These are phyloP conservation scores for Hippocampus mohnikei DNA, from an alignment of 2,113 vertebrate species.

Conservation along the genomic window DNA sequence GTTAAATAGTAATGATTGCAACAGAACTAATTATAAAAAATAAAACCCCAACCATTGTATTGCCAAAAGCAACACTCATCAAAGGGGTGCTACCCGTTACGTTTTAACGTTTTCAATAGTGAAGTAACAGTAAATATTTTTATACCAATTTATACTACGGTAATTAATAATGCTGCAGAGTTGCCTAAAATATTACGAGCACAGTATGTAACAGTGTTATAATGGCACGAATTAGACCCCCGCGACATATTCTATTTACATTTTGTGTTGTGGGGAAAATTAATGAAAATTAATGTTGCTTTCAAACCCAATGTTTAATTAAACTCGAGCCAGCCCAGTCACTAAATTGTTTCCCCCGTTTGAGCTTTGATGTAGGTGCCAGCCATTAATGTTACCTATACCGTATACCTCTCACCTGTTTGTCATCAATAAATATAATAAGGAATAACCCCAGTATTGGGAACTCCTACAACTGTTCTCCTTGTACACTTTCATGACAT, in stretches of 20 bases:
- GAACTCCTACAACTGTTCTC: neutral
- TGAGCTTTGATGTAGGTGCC: slow-evolving; percentile 10
- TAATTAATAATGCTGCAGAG: neutral
- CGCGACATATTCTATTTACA: neutral
- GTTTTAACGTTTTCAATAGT: neutral
- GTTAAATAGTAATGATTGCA: neutral
- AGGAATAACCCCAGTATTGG: slow-evolving; percentile 4
- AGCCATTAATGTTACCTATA: slow-evolving; percentile 14
- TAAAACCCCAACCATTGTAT: too few relatives aligned
- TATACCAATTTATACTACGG: neutral
- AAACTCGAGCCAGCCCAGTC: neutral
- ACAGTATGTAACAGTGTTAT: neutral
- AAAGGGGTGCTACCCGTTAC: too few relatives aligned
- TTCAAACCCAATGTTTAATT: neutral
- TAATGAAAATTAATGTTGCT: neutral
- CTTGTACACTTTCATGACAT: neutral
- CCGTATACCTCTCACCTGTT: slow-evolving; percentile 10
- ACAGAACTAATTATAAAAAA: neutral
- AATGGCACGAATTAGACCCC: too few relatives aligned
- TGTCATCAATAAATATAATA: slow-evolving; percentile 13
- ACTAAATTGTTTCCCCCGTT: neutral
- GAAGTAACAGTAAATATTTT: neutral
- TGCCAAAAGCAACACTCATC: too few relatives aligned
- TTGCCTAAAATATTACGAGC: neutral
- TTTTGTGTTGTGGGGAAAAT: neutral